A percentile compares a stretch with the other conserved stretches of the same genome.
Conservation (phyloP, 2,888 invertebrate genomes). For the Andrena trimmerana region DNA sequence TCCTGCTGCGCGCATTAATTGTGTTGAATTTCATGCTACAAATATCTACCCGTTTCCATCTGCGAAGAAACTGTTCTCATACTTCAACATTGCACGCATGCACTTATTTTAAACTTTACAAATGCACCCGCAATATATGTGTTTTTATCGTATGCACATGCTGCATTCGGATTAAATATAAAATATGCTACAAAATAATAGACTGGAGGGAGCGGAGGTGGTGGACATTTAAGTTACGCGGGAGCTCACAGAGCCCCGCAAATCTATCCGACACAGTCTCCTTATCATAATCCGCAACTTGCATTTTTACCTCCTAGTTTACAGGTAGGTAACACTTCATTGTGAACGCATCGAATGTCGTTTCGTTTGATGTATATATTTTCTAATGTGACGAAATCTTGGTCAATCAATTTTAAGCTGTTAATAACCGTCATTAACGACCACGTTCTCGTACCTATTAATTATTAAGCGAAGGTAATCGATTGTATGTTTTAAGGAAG, state of each 20-base stretch:
- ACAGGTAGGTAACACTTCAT: conserved; percentile 75
- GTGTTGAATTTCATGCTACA: conserved; percentile 14
- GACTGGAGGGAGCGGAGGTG: conserved; percentile 81
- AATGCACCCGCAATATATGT: conserved; percentile 51
- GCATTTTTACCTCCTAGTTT: conserved; percentile 84
- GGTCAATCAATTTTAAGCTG: background rate
- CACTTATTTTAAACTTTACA: conserved; percentile 35
- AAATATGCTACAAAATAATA: conserved; percentile 74
- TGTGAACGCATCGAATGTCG: background rate
- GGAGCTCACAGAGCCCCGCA: conserved; percentile 84
- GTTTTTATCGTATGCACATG: conserved; percentile 75
- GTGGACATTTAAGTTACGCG: conserved; percentile 82
- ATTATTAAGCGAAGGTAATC: background rate
- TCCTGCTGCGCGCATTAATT: conserved; percentile 9
- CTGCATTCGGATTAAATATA: conserved; percentile 81
- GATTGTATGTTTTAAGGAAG: too few species aligned
- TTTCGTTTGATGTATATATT: conserved; percentile 6
- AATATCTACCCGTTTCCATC: conserved; percentile 5
- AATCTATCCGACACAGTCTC: conserved; percentile 84
- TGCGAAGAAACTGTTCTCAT: conserved; percentile 15
- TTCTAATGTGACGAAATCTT: conserved; percentile 3
- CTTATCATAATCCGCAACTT: conserved; percentile 84
- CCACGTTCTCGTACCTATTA: background rate
- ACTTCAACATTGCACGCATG: conserved; percentile 36
- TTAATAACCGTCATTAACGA: background rate